Base-by-base conservation (phyloP, 1,140 invertebrate species). In the Sesamia nonagrioides region DNA sequence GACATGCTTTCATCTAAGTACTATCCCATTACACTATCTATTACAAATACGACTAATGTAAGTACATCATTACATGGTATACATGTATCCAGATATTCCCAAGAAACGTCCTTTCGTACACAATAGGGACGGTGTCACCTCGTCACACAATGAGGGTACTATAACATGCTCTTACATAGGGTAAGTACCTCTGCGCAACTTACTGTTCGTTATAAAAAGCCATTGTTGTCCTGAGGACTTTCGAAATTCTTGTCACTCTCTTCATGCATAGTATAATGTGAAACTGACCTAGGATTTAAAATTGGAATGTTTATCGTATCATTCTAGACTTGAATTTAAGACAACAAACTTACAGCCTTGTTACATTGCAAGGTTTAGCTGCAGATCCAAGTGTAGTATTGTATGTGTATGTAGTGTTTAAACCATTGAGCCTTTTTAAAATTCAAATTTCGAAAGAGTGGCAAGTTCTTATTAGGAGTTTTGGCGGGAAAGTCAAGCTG, bases 141-240 rank as follows among this genome's bases (percentile, higher is more conserved):
- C 77, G 82, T 54, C 85, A 87, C 80, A 92, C 89, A 90, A 92
- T 90, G 87, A 75, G 52, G 80, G 66, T 52, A 81, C 73, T 56
- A 63, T 54, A 80, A 77, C 81, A 79, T 66, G 73, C 84, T 86
- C 80, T 82, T 37, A 79, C 75, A 75, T 78, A 66, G 72, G 77
- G 82, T 84, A 77, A 86, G 61, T 69, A 81, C 68, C 54, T 33
- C 2, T 61, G 77, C 75, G 50, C 63, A 48, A 54, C 13, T 42
- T 77, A 72, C 58, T 45, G 68, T 71, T 17, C 42, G n/a, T 78
- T 69, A 81, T 83, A 86, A 85, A 85, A 87, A 87, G 80, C 88
- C 86, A 86, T 89, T 88, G 86, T 90, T 86, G 77, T 84, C 77
- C 77, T 52, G 79, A 88, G 87, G 78, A 84, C 83, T 82, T 80